A percentile compares a stretch with the other conserved stretches of the same genome.
Conservation (phyloP, 2,113 vertebrate species). For the Puffinus mauretanicus region DNA sequence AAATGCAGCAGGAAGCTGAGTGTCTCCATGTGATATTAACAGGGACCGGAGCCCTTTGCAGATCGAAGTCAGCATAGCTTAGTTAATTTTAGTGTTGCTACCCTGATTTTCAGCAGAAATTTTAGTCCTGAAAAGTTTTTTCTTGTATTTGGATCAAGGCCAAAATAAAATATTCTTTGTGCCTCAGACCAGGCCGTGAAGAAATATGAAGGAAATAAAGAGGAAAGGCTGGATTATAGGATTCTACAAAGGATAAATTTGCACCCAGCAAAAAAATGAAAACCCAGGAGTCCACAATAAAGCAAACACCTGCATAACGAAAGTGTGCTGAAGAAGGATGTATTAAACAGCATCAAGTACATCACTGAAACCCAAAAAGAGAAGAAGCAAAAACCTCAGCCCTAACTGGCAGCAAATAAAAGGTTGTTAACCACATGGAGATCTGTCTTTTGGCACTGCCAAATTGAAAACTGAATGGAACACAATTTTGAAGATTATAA, state of each 20-base stretch:
- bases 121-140: not conserved
- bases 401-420: slow-evolving; percentile 68
- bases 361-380: slow-evolving; percentile 35
- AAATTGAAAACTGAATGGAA: slow-evolving; percentile 73
- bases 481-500: slow-evolving; percentile 74
- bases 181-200: not conserved
- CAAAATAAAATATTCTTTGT: not conserved
- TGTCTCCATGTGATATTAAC: not conserved
- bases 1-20: not conserved
- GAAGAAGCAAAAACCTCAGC: slow-evolving; percentile 44
- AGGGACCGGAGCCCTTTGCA: not conserved
- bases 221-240: not conserved
- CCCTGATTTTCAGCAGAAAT: not conserved
- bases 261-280: not conserved
- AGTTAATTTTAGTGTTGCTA: not conserved
- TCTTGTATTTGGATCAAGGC: not conserved
- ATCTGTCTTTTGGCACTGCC: slow-evolving; percentile 67
- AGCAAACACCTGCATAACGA: slow-evolving; percentile 20
- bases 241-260: not conserved
- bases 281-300: not conserved
- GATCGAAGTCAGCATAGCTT: not conserved
- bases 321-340: not conserved
- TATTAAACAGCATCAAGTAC: not conserved
- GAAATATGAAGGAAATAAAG: not conserved
- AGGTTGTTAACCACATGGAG: slow-evolving; percentile 72